Percentiles rank a stretch among this genome's conserved stretches.
phyloP scores from a whole-genome alignment of 2,113 vertebrate species.

The Castor canadensis region DNA sequence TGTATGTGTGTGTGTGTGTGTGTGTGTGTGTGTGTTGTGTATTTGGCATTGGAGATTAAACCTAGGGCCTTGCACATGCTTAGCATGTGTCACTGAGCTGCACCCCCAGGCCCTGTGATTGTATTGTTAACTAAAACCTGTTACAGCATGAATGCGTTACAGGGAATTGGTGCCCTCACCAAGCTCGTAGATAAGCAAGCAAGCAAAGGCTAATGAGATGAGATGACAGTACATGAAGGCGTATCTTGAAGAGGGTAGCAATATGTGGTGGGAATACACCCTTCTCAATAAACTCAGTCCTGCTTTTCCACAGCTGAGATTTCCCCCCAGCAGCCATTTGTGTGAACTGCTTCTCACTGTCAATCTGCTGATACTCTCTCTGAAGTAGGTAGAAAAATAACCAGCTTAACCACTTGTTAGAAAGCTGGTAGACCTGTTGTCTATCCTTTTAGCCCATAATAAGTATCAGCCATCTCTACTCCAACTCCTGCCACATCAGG shows the following conservation, averaged over 20 bases:
- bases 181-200: background rate
- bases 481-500: background rate
- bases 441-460: background rate
- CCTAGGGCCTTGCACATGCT: background rate
- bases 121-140: constrained; percentile 25
- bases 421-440: background rate
- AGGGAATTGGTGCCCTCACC: background rate
- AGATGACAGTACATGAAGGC: background rate
- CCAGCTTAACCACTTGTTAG: background rate
- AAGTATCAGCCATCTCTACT: background rate
- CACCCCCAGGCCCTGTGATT: background rate
- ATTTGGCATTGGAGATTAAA: background rate
- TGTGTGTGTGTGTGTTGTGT: background rate
- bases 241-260: background rate
- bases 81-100: background rate
- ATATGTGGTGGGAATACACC: background rate
- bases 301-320: background rate
- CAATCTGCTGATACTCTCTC: background rate
- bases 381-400: background rate
- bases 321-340: background rate
- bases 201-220: background rate
- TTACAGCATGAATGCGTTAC: background rate
- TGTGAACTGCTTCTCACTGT: background rate
- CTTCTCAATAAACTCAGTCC: background rate
- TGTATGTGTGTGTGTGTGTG: background rate